Evolutionary conservation across 2,797 vertebrate species (phyloP), one percentile per base, ranked within the genome.

Genomic region (Sylvia borin): DNA sequence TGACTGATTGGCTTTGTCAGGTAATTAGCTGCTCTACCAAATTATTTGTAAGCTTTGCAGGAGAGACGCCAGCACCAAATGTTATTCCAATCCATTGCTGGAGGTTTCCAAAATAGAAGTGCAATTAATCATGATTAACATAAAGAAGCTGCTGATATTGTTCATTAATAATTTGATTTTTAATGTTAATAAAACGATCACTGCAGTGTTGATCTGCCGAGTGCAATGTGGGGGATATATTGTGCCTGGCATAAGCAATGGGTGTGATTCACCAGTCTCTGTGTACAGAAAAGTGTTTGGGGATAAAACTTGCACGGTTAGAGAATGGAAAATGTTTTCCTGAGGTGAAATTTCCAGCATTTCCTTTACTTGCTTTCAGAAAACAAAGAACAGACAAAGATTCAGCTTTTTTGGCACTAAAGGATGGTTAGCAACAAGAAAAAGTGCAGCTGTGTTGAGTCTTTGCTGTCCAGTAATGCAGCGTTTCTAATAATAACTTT

Each of bases 181-280:
- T 92, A 43, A 65, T 70, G 73, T 78, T 93, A 93, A 84, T 92
- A 74, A 85, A 93, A 73, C 48, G 71, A 73, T 66, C 74, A 21
- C 64, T 51, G 43, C 51, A 48, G 32, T 0, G 3, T 11, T 88
- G 81, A 87, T 85, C 38, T 58, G 1, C 4, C 15, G n/a, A 62
- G 61, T 18, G 71, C 68, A 55, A 9, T 8, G 48, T 64, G 78
- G 60, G 45, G 51, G 77, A 43, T 66, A 9, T 16, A 9, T 32
- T 32, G 14, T 48, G 67, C 26, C 27, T 70, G 53, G 32, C 9
- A 3, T n/a, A 11, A 60, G 22, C 29, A 60, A 29, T 73, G 70
- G 73, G 26, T 32, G 1, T 40, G 58, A 83, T 79, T 93, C 70
- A 72, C 43, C 58, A 48, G 3, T 11, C 64, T 34, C 9, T n/a